Conservation (phyloP, 1,140 invertebrate species). For the Lysiphlebus fabarum region DNA sequence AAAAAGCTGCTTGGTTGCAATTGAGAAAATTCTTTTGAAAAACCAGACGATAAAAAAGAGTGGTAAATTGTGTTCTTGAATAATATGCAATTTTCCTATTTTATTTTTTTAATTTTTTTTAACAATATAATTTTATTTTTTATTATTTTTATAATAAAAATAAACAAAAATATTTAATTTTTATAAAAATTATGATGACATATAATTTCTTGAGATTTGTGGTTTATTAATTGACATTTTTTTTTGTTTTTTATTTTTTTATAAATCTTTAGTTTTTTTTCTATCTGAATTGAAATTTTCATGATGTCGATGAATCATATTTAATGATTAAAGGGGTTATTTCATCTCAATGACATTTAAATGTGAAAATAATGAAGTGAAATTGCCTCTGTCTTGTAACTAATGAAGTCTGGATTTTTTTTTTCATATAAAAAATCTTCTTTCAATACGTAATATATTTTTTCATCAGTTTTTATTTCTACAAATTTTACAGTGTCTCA, state of each 20-base stretch:
- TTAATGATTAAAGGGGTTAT: slow-evolving; percentile 2
- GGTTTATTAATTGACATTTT: too few species aligned
- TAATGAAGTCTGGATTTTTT: slow-evolving; percentile 27
- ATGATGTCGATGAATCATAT: slow-evolving; percentile 3
- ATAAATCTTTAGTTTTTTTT: too few species aligned
- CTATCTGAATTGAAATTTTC: too few species aligned
- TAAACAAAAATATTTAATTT: slow-evolving; percentile 12
- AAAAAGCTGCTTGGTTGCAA: slow-evolving; percentile 17
- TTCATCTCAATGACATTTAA: background rate
- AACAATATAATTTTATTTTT: background rate
- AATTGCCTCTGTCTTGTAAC: slow-evolving; percentile 4
- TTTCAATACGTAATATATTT: background rate
- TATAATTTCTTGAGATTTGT: background rate
- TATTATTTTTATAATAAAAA: background rate
- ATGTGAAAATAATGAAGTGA: slow-evolving; percentile 5
- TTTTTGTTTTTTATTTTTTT: slow-evolving; percentile 2
- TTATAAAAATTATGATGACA: background rate
- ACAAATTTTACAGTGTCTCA: slow-evolving; percentile 1
- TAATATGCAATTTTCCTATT: background rate
- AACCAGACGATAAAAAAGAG: slow-evolving; percentile 4
- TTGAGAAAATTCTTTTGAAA: slow-evolving; percentile 15
- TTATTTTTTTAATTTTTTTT: too few species aligned
- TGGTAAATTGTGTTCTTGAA: background rate
- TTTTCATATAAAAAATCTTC: slow-evolving; percentile 14
- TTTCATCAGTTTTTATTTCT: background rate